Evolutionary conservation across 1,140 invertebrate species (phyloP).

Genomic region (Branchinecta lindahli): DNA sequence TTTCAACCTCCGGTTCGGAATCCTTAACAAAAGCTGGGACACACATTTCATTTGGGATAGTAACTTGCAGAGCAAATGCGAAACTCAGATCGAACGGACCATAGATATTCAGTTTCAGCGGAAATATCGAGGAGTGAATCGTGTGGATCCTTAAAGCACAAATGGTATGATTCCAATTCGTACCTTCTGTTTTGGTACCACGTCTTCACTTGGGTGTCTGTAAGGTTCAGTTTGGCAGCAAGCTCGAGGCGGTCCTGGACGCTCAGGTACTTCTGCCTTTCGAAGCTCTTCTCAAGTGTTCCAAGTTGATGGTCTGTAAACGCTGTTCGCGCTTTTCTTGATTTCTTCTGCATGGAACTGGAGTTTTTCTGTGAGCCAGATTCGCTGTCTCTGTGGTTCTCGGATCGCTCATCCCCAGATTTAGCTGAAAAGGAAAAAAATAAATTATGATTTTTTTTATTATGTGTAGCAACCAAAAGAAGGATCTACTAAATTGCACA

Average conservation of each 20-base stretch:
- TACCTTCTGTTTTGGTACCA: slow-evolving; percentile 99
- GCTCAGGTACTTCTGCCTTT: slow-evolving; percentile 93
- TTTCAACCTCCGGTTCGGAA: too few species aligned
- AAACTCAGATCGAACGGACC: too few species aligned
- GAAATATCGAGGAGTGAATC: too few species aligned
- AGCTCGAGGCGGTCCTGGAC: slow-evolving; percentile 97
- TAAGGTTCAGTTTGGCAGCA: slow-evolving; percentile 84
- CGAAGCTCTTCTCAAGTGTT: slow-evolving; percentile 92
- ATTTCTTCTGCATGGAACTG: slow-evolving; percentile 56
- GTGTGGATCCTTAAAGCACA: too few species aligned
- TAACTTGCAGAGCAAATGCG: too few species aligned
- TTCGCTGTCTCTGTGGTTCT: background rate
- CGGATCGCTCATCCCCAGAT: background rate
- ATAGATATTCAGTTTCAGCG: too few species aligned
- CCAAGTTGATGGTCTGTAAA: slow-evolving; percentile 97
- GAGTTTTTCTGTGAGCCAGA: slow-evolving; percentile 14
- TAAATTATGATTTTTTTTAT: too few species aligned
- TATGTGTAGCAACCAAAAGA: too few species aligned
- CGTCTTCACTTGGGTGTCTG: slow-evolving; percentile 97
- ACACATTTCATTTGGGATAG: too few species aligned
- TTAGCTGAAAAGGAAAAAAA: background rate
- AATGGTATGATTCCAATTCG: slow-evolving; percentile 25
- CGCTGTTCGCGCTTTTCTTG: slow-evolving; percentile 89
- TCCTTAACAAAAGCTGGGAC: too few species aligned
- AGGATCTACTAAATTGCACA: too few species aligned